phyloP scores from a whole-genome alignment of 2,797 vertebrate genomes.

The Chloroceryle inda region DNA sequence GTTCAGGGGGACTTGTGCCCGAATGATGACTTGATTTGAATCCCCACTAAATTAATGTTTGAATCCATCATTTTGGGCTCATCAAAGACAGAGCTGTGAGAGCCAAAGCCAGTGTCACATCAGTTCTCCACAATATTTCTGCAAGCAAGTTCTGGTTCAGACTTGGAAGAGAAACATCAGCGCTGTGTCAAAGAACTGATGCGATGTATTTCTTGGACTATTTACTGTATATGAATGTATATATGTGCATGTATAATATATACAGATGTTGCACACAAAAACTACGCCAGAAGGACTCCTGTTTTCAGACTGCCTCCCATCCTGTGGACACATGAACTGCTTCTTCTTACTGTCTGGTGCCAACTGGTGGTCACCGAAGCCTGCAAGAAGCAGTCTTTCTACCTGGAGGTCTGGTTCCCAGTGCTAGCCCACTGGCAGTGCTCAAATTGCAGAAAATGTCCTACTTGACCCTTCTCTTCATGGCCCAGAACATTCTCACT shows the following conservation, averaged over 20 bases:
- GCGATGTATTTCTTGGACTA: neutral
- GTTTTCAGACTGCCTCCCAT: neutral
- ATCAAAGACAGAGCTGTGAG: neutral
- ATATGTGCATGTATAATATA: conserved; percentile 18
- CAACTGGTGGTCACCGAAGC: neutral
- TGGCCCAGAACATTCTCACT: neutral
- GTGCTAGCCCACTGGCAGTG: neutral
- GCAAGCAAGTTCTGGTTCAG: neutral
- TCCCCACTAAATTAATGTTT: neutral
- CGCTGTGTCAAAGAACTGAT: neutral
- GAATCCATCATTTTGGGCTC: neutral
- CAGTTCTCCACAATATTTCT: neutral
- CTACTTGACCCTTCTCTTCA: neutral
- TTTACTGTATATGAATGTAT: conserved; percentile 40
- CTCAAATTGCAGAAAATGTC: neutral
- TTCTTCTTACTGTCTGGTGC: neutral
- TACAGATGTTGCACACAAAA: neutral
- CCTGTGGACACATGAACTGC: fast-evolving
- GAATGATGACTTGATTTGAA: neutral
- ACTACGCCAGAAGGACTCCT: neutral
- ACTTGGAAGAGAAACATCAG: neutral
- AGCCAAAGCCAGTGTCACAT: neutral
- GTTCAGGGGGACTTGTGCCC: neutral
- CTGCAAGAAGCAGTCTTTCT: neutral
- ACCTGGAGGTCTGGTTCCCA: neutral